phyloP scores from a whole-genome alignment of 2,797 vertebrate species.

The Rhinichthys osculus region DNA sequence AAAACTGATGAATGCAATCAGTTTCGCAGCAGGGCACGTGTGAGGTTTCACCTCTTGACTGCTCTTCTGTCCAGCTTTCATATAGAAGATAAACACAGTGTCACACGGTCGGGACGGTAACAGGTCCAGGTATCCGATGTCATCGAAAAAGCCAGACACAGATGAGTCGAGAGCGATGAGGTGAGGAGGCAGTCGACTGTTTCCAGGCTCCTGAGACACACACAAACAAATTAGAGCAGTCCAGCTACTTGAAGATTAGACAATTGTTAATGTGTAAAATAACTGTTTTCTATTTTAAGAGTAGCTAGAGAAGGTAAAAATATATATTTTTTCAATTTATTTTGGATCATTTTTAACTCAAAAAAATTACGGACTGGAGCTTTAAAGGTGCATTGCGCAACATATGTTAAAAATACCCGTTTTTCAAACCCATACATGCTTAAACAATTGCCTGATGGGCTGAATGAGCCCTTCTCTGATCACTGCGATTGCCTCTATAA shows the following conservation, averaged over 20 bases:
- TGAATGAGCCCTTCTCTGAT: no score
- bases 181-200: constrained; percentile 87
- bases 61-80: constrained; percentile 91
- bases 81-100: constrained; percentile 91
- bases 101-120: constrained; percentile 88
- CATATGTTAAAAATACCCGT: no score
- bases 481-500: no score
- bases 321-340: no score
- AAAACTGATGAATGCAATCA: background rate
- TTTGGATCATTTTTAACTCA: no score
- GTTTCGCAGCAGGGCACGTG: background rate
- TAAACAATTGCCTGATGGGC: no score
- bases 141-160: constrained; percentile 88
- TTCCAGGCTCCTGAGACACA: constrained; percentile 82
- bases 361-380: no score
- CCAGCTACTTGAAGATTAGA: background rate
- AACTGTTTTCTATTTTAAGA: background rate
- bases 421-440: no score
- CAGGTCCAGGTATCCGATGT: constrained; percentile 87
- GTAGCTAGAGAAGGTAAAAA: background rate
- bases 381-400: no score
- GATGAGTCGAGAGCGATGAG: constrained; percentile 90
- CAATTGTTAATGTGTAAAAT: background rate
- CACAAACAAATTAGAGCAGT: background rate
- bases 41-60: constrained; percentile 85